phyloP scores from a whole-genome alignment of 1,140 invertebrate species.

The Hormaphis cornu region DNA sequence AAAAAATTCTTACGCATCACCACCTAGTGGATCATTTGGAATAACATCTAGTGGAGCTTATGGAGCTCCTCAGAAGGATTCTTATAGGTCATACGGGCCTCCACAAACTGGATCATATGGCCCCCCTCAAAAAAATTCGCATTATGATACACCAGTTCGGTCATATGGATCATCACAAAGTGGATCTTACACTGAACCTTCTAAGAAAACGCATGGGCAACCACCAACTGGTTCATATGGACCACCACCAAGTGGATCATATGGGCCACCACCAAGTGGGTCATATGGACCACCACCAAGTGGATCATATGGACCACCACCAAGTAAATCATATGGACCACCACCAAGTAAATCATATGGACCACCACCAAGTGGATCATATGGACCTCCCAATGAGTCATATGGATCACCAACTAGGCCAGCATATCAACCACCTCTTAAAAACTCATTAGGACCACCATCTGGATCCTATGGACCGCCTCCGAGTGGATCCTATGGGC shows the following conservation, averaged over 20 bases:
- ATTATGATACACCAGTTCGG: not conserved
- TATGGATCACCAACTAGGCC: conserved; percentile 39
- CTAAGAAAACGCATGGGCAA: not conserved
- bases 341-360: not conserved
- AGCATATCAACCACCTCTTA: not conserved
- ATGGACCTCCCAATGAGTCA: conserved; percentile 36
- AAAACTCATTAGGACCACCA: not conserved
- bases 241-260: conserved; percentile 40
- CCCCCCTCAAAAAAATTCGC: not conserved
- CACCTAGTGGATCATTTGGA: not conserved
- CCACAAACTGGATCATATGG: not conserved
- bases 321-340: conserved; percentile 42
- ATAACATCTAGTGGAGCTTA: not conserved
- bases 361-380: not conserved
- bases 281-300: conserved; percentile 41
- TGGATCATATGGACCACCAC: conserved; percentile 45
- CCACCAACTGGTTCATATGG: conserved; percentile 43
- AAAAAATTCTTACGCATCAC: conserved; percentile 3
- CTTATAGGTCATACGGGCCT: conserved; percentile 4
- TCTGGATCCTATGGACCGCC: not conserved
- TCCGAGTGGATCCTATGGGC: not conserved
- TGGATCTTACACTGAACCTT: not conserved
- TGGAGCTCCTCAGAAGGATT: not conserved
- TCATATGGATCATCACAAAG: not conserved
- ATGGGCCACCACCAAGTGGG: conserved; percentile 39